phyloP scores from a whole-genome alignment of 2,113 vertebrate species.

The Spermophilus dauricus region DNA sequence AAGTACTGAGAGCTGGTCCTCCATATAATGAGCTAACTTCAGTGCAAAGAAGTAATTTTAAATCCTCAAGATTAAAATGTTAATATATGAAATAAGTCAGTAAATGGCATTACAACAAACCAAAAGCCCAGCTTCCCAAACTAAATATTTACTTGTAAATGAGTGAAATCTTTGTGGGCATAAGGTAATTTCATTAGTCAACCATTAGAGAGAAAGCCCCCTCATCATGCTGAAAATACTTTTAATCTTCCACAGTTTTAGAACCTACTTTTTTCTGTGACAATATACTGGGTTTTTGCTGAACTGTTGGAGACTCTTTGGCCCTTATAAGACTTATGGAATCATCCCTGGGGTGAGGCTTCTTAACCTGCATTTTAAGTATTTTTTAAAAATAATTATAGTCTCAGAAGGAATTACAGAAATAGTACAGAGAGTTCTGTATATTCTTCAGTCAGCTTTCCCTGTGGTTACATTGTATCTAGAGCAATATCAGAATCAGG shows the following conservation, averaged over 20 bases:
- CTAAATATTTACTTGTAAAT: neutral
- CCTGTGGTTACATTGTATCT: neutral
- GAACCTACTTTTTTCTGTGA: neutral
- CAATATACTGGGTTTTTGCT: neutral
- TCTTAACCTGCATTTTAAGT: neutral
- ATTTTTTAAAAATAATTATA: neutral
- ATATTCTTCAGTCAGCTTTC: neutral
- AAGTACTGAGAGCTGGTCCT: neutral
- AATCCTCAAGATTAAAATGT: constrained; percentile 16
- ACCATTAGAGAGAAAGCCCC: neutral
- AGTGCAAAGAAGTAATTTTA: neutral
- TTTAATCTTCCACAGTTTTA: neutral
- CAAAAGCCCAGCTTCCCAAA: constrained; percentile 17
- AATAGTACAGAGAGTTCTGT: neutral
- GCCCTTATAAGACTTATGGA: neutral
- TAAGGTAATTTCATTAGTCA: neutral
- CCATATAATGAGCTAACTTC: neutral
- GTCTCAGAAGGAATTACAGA: neutral
- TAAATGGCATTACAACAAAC: neutral
- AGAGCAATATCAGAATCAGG: neutral
- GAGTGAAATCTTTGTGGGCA: neutral
- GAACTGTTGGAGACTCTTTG: neutral
- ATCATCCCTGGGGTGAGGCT: neutral
- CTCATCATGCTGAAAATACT: neutral
- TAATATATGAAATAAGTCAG: neutral